Base-by-base conservation (phyloP, 2,797 vertebrate genomes). In the Nannoperca obscura region DNA sequence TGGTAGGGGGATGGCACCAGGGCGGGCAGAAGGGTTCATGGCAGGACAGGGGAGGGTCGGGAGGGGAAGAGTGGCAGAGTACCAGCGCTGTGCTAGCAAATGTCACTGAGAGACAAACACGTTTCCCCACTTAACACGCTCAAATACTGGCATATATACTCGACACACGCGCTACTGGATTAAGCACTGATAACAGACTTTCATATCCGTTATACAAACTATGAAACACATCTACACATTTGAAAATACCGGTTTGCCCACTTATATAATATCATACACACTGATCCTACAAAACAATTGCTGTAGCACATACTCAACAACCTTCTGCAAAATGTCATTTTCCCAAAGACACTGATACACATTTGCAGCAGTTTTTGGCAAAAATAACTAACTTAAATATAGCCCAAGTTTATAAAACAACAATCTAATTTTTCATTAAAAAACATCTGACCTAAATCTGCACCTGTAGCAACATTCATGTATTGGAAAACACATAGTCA, bases 81-180 rank as follows among this genome's bases (percentile, higher is more conserved):
- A 59, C 76, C 71, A 69, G 54, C 54, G 47, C 32, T 58, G 24
- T 59, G 46, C 64, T 50, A 46, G 65, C 58, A 80, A 86, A 80
- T 87, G 74, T 78, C 80, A 85, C 53, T 36, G 63, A 83, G 74
- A 49, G 15, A 84, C 64, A 86, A 82, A 82, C 52, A 55, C 32
- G 80, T 78, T 78, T 50, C n/a, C 36, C 65, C 52, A 17, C 44
- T 32, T 32, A 44, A 80, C 30, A 44, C 30, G 72, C 50, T 63
- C 10, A 74, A 36, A 73, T 34, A 50, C 49, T 38, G 15, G 7
- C 20, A 70, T 59, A 70, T 59, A 58, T 47, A 8, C 44, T 47
- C 7, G 7, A 47, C 42, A 44, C 42, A 44, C 12, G 4, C 40
- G 14, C 38, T 5, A 59, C 9, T 19, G n/a, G 12, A 73, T 54